These are phyloP conservation scores for Albula goreensis DNA, from an alignment of 2,113 vertebrate genomes.

Conservation along the genomic window DNA sequence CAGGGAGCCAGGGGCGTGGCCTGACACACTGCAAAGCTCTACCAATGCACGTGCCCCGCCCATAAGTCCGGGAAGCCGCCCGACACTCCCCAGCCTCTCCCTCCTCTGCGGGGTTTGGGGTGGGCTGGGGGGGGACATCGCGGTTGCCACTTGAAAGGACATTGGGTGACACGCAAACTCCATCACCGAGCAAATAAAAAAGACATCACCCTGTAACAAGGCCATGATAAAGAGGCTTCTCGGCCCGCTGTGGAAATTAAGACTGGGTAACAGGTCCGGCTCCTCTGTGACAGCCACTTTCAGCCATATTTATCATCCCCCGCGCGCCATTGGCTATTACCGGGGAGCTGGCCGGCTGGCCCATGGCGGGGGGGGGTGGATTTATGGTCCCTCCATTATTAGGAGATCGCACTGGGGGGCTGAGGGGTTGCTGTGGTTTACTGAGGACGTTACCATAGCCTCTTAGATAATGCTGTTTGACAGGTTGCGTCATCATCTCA, in stretches of 20 bases:
- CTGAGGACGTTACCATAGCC: conserved; percentile 86
- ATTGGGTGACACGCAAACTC: conserved; percentile 83
- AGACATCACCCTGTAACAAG: conserved; percentile 88
- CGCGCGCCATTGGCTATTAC: conserved; percentile 77
- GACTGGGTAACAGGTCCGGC: conserved; percentile 88
- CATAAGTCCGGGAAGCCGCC: no score
- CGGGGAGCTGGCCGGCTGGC: conserved; percentile 69
- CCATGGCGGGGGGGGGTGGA: conserved; percentile 79
- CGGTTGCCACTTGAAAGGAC: conserved; percentile 82
- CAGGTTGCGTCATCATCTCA: conserved; percentile 92
- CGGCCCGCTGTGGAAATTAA: conserved; percentile 84
- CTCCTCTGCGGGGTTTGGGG: conserved; percentile 29
- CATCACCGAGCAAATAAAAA: conserved; percentile 86
- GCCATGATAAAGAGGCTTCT: conserved; percentile 86
- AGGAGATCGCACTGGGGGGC: conserved; percentile 70
- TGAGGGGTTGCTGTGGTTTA: conserved; percentile 83
- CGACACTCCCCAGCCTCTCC: no score
- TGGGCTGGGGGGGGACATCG: conserved; percentile 49
- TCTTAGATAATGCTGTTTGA: conserved; percentile 92
- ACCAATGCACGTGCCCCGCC: no score
- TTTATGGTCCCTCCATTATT: conserved; percentile 95
- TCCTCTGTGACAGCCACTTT: conserved; percentile 88
- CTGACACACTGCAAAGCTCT: no score
- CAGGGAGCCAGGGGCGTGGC: no score
- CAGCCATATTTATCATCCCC: conserved; percentile 90